Percentiles rank a stretch among this genome's conserved stretches.
These are phyloP conservation scores for Spisula solida DNA, from an alignment of 2,888 invertebrate species.

Conservation along the genomic window DNA sequence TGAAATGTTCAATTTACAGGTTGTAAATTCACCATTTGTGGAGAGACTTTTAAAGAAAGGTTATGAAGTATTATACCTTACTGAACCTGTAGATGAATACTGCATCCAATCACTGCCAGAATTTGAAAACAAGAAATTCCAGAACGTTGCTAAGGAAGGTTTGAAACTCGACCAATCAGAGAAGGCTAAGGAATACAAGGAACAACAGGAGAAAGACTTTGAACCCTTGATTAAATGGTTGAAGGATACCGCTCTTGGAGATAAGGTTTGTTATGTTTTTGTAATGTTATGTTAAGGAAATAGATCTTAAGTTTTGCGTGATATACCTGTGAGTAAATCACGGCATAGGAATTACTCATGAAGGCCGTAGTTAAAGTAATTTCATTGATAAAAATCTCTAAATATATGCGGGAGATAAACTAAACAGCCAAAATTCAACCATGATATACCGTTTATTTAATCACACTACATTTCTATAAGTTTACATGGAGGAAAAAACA, in stretches of 20 bases:
- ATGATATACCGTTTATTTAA: too few species aligned
- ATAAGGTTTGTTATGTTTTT: slow-evolving; percentile 89
- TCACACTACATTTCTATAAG: too few species aligned
- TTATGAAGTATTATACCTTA: slow-evolving; percentile 97
- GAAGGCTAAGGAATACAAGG: slow-evolving; percentile 91
- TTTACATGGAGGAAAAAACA: too few species aligned
- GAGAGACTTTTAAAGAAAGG: slow-evolving; percentile 97
- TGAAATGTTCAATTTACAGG: slow-evolving; percentile 86
- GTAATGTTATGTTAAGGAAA: too few species aligned
- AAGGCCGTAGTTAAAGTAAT: too few species aligned
- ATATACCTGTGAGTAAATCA: too few species aligned
- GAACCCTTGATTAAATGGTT: slow-evolving; percentile 97
- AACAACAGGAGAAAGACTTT: slow-evolving; percentile 92
- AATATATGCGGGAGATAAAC: too few species aligned
- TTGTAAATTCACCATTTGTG: slow-evolving; percentile 96
- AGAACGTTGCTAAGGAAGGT: slow-evolving; percentile 99
- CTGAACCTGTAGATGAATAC: slow-evolving; percentile 99
- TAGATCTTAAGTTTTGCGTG: too few species aligned
- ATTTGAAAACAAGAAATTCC: slow-evolving; percentile 99
- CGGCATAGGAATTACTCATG: too few species aligned
- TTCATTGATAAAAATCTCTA: too few species aligned
- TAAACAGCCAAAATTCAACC: too few species aligned
- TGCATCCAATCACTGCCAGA: slow-evolving; percentile 98
- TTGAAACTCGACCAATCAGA: slow-evolving; percentile 93
- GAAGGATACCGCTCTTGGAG: slow-evolving; percentile 93